A percentile compares a stretch with the other conserved stretches of the same genome.
Evolutionary conservation across 2,888 invertebrate species (phyloP).

Genomic region (Crematogaster levior): DNA sequence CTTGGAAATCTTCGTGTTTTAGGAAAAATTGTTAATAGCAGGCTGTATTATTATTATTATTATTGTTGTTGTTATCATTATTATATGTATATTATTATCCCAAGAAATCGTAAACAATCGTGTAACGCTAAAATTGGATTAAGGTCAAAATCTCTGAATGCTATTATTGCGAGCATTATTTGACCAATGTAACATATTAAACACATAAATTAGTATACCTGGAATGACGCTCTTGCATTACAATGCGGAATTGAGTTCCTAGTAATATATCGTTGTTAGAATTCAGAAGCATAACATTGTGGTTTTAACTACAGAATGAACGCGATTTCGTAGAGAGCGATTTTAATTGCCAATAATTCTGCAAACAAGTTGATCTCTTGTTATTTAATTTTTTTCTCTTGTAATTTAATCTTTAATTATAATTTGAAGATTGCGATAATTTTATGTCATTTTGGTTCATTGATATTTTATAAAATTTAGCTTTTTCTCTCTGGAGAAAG

Average conservation of each 20-base stretch:
- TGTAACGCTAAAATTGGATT: neutral
- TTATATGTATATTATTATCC: neutral
- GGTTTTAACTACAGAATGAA: slow-evolving; percentile 40
- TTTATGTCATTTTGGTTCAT: neutral
- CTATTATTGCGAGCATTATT: slow-evolving; percentile 13
- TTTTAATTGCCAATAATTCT: slow-evolving; percentile 58
- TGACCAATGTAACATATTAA: slow-evolving; percentile 12
- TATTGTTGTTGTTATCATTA: neutral
- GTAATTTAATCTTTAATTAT: neutral
- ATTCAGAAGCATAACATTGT: slow-evolving; percentile 56
- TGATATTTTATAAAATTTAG: neutral
- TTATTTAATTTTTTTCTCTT: neutral
- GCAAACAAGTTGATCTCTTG: slow-evolving; percentile 17
- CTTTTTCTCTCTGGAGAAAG: neutral
- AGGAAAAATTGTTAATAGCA: neutral
- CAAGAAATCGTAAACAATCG: neutral
- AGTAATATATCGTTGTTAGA: slow-evolving; percentile 58
- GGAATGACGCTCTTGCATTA: slow-evolving; percentile 39
- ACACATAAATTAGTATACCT: slow-evolving; percentile 21
- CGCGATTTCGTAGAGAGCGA: slow-evolving; percentile 42
- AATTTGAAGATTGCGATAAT: neutral
- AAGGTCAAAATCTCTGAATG: neutral
- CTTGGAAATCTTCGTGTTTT: neutral
- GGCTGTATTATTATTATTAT: neutral
- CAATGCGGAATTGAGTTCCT: slow-evolving; percentile 53